A percentile compares a stretch with the other conserved stretches of the same genome.
Evolutionary conservation across 2,797 vertebrate genomes (phyloP).

Genomic region (Bufotes viridis): DNA sequence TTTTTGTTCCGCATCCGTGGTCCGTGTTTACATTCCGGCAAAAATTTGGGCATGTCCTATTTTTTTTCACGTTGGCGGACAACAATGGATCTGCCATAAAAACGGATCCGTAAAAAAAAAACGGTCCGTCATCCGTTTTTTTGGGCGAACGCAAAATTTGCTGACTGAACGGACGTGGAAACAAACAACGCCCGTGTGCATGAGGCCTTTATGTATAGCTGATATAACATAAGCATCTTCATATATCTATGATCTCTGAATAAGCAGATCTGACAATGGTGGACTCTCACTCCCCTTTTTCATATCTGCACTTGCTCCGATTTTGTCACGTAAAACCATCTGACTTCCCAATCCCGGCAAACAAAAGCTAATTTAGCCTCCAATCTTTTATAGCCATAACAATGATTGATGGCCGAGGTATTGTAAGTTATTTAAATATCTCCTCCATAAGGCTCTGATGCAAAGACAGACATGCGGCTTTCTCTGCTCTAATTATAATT

Average conservation of each 20-base stretch:
- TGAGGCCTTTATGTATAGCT: too few relatives aligned
- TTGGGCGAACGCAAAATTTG: too few relatives aligned
- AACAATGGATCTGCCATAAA: too few relatives aligned
- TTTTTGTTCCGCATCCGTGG: too few relatives aligned
- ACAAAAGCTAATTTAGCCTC: conserved; percentile 84
- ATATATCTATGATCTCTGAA: conserved; percentile 57
- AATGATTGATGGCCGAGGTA: conserved; percentile 97
- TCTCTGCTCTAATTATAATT: conserved; percentile 81
- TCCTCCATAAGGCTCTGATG: conserved; percentile 78
- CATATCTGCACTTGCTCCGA: conserved; percentile 79
- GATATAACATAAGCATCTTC: not conserved
- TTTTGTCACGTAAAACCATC: conserved; percentile 84
- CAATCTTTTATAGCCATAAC: conserved; percentile 89
- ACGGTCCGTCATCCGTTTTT: too few relatives aligned
- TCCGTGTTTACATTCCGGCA: too few relatives aligned
- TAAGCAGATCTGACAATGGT: conserved; percentile 60
- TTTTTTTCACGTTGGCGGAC: too few relatives aligned
- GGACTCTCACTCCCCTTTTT: conserved; percentile 73
- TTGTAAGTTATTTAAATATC: conserved; percentile 85
- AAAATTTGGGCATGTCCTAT: too few relatives aligned
- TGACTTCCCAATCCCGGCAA: conserved; percentile 81
- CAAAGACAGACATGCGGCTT: conserved; percentile 76
- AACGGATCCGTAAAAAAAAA: too few relatives aligned
- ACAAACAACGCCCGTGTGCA: too few relatives aligned
- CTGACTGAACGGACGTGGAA: too few relatives aligned